phyloP scores from a whole-genome alignment of 2,797 vertebrate species.

The Malacoctenus gilli region DNA sequence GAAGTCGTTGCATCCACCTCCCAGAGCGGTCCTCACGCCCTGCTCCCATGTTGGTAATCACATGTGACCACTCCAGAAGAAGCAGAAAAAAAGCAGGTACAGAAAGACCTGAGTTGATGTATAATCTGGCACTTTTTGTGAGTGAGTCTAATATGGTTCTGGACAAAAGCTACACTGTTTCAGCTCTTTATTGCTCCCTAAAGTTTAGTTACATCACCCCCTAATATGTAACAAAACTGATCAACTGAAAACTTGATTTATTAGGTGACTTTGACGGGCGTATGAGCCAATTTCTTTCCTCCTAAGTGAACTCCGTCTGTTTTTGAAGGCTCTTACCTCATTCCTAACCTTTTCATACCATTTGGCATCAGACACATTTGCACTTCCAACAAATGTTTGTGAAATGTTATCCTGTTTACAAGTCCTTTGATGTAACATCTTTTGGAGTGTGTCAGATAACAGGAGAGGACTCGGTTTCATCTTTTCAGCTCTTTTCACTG shows the following conservation, averaged over 20 bases:
- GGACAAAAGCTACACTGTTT: no score
- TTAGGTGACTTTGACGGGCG: no score
- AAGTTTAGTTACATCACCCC: no score
- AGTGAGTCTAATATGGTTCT: no score
- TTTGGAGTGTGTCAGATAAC: slow-evolving; percentile 23
- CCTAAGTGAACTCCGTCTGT: no score
- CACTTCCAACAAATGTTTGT: slow-evolving; percentile 19
- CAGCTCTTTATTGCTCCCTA: no score
- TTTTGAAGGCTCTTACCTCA: slow-evolving; percentile 5
- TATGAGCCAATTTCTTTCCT: no score
- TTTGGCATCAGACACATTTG: slow-evolving; percentile 13
- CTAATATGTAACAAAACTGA: no score
- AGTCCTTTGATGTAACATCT: slow-evolving; percentile 20
- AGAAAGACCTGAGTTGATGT: no score
- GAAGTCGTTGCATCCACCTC: slow-evolving; percentile 19
- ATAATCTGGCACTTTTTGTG: no score
- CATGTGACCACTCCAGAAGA: slow-evolving; percentile 31
- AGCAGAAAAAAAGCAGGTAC: no score
- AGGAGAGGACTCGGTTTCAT: slow-evolving; percentile 10
- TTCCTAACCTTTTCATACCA: neutral
- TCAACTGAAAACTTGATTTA: no score
- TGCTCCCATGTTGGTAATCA: slow-evolving; percentile 34
- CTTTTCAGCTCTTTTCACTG: slow-evolving; percentile 15
- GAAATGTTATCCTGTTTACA: slow-evolving; percentile 19
- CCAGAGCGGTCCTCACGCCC: slow-evolving; percentile 23